A percentile compares a stretch with the other conserved stretches of the same genome.
These are phyloP conservation scores for Cephus spinipes DNA, from an alignment of 2,888 invertebrate genomes.

Conservation along the genomic window DNA sequence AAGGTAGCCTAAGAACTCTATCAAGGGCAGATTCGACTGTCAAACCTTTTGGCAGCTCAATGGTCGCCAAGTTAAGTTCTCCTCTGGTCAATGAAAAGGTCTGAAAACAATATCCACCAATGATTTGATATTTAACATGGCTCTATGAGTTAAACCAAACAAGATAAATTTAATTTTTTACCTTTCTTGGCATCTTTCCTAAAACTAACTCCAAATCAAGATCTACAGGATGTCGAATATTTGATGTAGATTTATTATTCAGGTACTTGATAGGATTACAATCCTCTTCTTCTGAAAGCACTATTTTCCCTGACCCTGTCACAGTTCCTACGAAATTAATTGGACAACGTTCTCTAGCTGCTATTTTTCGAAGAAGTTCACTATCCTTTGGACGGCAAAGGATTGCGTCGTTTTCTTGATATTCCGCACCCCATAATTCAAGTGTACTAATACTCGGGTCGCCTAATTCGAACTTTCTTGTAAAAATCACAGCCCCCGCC, in stretches of 20 bases:
- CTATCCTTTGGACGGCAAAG: constrained; percentile 79
- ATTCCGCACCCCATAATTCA: constrained; percentile 98
- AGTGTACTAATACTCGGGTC: constrained; percentile 94
- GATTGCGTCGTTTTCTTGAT: constrained; percentile 95
- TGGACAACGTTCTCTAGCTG: constrained; percentile 90
- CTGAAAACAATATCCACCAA: constrained; percentile 47
- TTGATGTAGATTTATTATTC: constrained; percentile 59
- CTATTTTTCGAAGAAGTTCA: constrained; percentile 76
- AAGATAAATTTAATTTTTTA: constrained; percentile 41
- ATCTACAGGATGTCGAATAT: constrained; percentile 81
- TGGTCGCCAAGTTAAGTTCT: constrained; percentile 67
- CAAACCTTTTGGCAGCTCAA: constrained; percentile 71
- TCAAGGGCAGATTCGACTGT: constrained; percentile 78
- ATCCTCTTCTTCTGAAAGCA: constrained; percentile 73
- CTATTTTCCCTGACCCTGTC: constrained; percentile 85
- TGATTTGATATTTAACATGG: not conserved
- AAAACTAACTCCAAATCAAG: constrained; percentile 89
- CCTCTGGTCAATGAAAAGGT: constrained; percentile 74
- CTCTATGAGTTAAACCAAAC: not conserved
- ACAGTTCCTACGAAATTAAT: constrained; percentile 94
- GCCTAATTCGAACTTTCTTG: constrained; percentile 88
- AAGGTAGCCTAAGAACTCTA: constrained; percentile 86
- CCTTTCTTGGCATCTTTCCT: constrained; percentile 87
- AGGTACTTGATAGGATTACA: constrained; percentile 67
- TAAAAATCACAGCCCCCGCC: constrained; percentile 90